A percentile compares a stretch with the other conserved stretches of the same genome.
phyloP scores from a whole-genome alignment of 35 echinoderm and acorn worm species.

The Diadema setosum region DNA sequence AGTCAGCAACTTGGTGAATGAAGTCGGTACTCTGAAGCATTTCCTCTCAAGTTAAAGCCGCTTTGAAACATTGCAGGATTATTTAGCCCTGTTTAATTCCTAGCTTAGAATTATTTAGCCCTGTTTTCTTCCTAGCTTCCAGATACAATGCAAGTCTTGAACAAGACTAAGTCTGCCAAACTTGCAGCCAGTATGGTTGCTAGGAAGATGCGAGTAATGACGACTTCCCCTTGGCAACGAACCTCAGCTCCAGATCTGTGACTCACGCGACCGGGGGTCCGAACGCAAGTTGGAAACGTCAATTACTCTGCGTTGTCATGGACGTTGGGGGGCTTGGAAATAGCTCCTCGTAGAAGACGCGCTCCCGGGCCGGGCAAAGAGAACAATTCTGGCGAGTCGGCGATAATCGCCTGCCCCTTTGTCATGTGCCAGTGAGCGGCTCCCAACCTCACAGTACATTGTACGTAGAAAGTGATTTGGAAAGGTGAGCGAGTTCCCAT shows the following conservation, averaged over 20 bases:
- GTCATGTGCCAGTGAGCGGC: too few relatives aligned
- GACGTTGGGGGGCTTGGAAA: neutral
- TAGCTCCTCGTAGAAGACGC: neutral
- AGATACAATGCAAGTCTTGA: neutral
- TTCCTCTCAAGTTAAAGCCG: too few relatives aligned
- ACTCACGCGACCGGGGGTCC: neutral
- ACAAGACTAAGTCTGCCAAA: neutral
- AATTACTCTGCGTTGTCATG: constrained; percentile 6
- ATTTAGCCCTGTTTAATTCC: too few relatives aligned
- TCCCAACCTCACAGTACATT: too few relatives aligned
- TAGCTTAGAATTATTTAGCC: too few relatives aligned
- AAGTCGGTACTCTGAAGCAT: too few relatives aligned
- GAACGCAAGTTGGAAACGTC: constrained; percentile 6
- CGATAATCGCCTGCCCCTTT: neutral
- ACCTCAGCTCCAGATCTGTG: neutral
- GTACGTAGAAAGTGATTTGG: too few relatives aligned
- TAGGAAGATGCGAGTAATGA: constrained; percentile 4
- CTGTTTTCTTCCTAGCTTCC: too few relatives aligned
- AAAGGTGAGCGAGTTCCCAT: too few relatives aligned
- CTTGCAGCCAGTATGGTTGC: neutral
- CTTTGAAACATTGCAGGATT: too few relatives aligned
- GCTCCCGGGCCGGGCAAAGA: too few relatives aligned
- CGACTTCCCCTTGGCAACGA: neutral
- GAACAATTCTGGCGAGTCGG: neutral
- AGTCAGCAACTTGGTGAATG: too few relatives aligned